Conservation (phyloP, 2,113 vertebrate genomes). For the Petrocephalus microphthalmus region DNA sequence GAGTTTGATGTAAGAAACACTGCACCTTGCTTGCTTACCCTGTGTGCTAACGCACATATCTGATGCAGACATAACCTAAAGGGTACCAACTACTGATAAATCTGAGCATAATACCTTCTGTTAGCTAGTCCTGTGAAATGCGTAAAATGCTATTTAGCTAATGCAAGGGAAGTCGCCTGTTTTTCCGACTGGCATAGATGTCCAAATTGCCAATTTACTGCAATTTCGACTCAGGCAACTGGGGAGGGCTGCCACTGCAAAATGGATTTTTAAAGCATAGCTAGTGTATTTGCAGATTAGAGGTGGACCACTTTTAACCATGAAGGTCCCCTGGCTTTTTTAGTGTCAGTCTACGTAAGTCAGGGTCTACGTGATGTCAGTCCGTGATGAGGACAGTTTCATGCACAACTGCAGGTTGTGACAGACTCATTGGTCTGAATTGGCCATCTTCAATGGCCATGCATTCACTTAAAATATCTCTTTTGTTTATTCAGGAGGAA, state of each 20-base stretch:
- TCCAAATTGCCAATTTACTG: background rate
- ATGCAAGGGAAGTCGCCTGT: background rate
- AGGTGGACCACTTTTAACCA: background rate
- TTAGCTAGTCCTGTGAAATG: background rate
- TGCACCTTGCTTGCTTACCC: background rate
- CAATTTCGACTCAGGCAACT: background rate
- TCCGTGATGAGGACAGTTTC: background rate
- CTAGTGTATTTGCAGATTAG: background rate
- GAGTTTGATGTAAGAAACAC: background rate
- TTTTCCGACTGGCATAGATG: background rate
- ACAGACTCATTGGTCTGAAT: background rate
- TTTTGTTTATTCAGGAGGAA: constrained; percentile 36
- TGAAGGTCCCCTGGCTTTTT: background rate
- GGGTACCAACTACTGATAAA: background rate
- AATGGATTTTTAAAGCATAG: background rate
- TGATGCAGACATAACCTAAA: background rate
- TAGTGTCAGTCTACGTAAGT: background rate
- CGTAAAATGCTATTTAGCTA: background rate
- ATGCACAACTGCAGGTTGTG: background rate
- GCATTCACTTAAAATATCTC: background rate
- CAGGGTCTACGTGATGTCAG: background rate
- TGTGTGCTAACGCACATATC: background rate
- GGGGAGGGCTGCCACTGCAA: background rate
- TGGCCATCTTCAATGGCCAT: background rate
- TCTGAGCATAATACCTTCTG: background rate